Percentiles rank a stretch among this genome's conserved stretches.
Evolutionary conservation across 2,888 invertebrate species (phyloP).

Genomic region (Blastobasis adustella): DNA sequence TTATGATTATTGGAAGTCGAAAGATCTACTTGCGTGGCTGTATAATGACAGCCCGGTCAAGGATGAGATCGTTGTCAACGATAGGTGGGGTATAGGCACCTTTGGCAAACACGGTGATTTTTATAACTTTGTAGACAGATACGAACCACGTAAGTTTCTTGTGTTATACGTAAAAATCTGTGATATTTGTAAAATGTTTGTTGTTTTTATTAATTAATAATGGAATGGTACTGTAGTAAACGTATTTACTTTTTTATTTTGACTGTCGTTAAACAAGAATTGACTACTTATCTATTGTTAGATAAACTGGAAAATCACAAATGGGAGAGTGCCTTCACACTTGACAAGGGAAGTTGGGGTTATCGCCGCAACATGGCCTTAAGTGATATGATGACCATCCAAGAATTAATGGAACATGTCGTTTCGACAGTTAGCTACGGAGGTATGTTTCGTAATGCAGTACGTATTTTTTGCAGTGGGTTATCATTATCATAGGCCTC

Average conservation of each 20-base stretch:
- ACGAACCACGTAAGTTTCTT: constrained; percentile 50
- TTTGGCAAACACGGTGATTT: constrained; percentile 92
- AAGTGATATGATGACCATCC: constrained; percentile 78
- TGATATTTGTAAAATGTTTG: no score
- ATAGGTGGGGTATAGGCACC: constrained; percentile 91
- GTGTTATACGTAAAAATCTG: no score
- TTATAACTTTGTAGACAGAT: constrained; percentile 87
- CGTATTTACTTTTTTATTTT: no score
- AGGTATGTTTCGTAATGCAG: no score
- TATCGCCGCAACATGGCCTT: constrained; percentile 83
- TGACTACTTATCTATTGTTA: no score
- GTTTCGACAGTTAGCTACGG: constrained; percentile 89
- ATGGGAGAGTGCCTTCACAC: constrained; percentile 97
- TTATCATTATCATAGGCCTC: no score
- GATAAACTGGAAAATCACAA: no score
- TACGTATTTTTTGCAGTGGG: no score
- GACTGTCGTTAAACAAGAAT: no score
- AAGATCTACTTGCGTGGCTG: constrained; percentile 92
- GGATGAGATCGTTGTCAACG: constrained; percentile 92
- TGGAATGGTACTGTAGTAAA: no score
- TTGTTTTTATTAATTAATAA: no score
- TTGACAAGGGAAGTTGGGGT: constrained; percentile 92
- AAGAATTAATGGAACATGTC: constrained; percentile 81
- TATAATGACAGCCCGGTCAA: constrained; percentile 94
- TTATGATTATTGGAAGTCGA: constrained; percentile 88